These are phyloP conservation scores for Sesia apiformis DNA, from an alignment of 2,888 invertebrate genomes.

Conservation along the genomic window DNA sequence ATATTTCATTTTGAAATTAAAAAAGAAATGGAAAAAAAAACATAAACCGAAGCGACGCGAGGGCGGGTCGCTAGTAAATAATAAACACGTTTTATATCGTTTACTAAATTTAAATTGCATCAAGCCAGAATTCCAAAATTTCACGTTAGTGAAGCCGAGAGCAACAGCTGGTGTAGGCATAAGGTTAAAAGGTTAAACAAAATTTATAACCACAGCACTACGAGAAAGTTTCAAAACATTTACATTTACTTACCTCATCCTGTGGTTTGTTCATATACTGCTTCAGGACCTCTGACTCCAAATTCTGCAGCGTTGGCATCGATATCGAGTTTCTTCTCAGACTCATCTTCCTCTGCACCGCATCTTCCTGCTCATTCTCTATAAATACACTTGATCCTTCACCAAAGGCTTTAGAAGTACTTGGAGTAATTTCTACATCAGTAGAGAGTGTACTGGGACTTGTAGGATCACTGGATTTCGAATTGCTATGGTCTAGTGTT, in stretches of 20 bases:
- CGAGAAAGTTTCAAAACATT: no score
- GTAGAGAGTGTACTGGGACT: slow-evolving; percentile 31
- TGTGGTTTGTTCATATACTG: slow-evolving; percentile 46
- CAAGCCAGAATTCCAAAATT: no score
- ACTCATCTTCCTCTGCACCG: slow-evolving; percentile 37
- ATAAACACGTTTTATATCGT: no score
- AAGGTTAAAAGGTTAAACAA: no score
- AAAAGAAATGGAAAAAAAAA: no score
- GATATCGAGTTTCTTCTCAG: slow-evolving; percentile 82
- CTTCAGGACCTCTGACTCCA: slow-evolving; percentile 75
- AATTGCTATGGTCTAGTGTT: slow-evolving; percentile 45
- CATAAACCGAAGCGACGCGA: no score
- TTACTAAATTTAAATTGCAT: no score
- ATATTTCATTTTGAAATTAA: no score
- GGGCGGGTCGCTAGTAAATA: no score
- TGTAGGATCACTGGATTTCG: slow-evolving; percentile 20
- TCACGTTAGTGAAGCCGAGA: no score
- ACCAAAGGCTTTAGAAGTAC: slow-evolving; percentile 39
- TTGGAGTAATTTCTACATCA: slow-evolving; percentile 27
- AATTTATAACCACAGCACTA: no score
- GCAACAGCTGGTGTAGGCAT: no score
- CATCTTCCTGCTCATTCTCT: slow-evolving; percentile 30
- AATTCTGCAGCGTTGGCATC: slow-evolving; percentile 80
- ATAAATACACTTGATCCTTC: slow-evolving; percentile 46
- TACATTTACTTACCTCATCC: slow-evolving; percentile 39